Evolutionary conservation across 2,797 vertebrate species (phyloP).

Genomic region (Scolopax bukidnonensis): DNA sequence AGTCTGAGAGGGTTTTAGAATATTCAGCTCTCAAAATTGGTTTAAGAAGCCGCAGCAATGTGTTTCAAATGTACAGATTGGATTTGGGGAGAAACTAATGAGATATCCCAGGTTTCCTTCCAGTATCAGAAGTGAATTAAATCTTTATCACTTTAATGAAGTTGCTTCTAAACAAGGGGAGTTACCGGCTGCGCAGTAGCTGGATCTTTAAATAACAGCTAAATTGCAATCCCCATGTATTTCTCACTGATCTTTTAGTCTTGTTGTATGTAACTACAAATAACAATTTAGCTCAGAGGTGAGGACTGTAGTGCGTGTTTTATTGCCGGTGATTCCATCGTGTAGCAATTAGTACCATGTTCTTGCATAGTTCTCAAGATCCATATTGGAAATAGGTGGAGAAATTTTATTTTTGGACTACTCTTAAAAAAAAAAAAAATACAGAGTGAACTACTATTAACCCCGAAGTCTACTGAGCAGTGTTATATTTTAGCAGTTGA

Average conservation of each 20-base stretch:
- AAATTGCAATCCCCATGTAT: neutral
- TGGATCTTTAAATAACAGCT: conserved; percentile 20
- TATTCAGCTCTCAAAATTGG: conserved; percentile 44
- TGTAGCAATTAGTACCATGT: conserved; percentile 60
- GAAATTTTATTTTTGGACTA: conserved; percentile 61
- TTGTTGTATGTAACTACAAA: conserved; percentile 49
- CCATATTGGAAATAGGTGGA: conserved; percentile 47
- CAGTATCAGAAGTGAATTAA: conserved; percentile 23
- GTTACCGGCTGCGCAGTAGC: neutral
- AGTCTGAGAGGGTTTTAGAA: conserved; percentile 14
- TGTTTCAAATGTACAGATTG: neutral
- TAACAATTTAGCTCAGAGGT: conserved; percentile 54
- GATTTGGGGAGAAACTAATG: neutral
- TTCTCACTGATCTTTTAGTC: conserved; percentile 48
- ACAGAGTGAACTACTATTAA: conserved; percentile 5
- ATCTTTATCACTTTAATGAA: conserved; percentile 15
- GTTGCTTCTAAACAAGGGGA: conserved; percentile 39
- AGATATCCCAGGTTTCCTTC: neutral
- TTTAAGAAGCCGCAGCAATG: neutral
- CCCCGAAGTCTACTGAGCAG: conserved; percentile 43
- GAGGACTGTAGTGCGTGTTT: conserved; percentile 56
- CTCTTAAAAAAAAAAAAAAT: neutral
- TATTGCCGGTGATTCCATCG: conserved; percentile 45
- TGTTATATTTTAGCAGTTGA: conserved; percentile 52
- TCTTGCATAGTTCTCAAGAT: conserved; percentile 58